Percentiles rank a stretch among this genome's conserved stretches.
These are phyloP conservation scores for Entelurus aequoreus DNA, from an alignment of 2,113 vertebrate species.

Conservation along the genomic window DNA sequence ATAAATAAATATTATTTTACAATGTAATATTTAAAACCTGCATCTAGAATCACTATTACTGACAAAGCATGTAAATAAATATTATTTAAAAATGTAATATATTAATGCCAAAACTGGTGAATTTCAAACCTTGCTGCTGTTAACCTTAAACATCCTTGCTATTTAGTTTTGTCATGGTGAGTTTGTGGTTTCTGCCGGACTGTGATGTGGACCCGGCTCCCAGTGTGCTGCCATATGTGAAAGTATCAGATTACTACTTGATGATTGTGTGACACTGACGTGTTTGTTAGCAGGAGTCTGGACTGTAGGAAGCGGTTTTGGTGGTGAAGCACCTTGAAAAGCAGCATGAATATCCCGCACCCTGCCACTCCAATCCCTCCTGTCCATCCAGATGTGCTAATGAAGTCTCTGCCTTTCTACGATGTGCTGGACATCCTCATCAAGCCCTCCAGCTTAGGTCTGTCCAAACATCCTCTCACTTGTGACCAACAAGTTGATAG, in stretches of 20 bases:
- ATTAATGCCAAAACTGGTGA: no score
- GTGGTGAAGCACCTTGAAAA: conserved; percentile 63
- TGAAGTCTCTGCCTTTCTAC: conserved; percentile 91
- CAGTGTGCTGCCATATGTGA: no score
- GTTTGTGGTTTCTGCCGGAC: no score
- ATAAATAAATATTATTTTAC: no score
- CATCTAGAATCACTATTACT: no score
- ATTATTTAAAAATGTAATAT: no score
- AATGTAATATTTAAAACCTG: no score
- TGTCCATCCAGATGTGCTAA: conserved; percentile 91
- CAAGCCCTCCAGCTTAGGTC: conserved; percentile 94
- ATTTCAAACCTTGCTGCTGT: no score
- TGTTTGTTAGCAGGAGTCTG: conserved; percentile 67
- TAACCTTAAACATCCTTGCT: no score
- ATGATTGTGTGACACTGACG: conserved; percentile 41
- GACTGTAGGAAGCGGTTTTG: conserved; percentile 62
- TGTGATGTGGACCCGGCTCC: no score
- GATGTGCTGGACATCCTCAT: conserved; percentile 93
- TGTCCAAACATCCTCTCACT: conserved; percentile 31
- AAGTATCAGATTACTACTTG: neutral
- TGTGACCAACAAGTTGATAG: neutral
- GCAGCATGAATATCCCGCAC: conserved; percentile 90
- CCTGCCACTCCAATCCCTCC: conserved; percentile 80
- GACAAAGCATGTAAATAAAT: no score
- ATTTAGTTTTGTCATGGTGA: no score